Evolutionary conservation across 2,113 vertebrate species (phyloP).

Genomic region (Eolophus roseicapilla): DNA sequence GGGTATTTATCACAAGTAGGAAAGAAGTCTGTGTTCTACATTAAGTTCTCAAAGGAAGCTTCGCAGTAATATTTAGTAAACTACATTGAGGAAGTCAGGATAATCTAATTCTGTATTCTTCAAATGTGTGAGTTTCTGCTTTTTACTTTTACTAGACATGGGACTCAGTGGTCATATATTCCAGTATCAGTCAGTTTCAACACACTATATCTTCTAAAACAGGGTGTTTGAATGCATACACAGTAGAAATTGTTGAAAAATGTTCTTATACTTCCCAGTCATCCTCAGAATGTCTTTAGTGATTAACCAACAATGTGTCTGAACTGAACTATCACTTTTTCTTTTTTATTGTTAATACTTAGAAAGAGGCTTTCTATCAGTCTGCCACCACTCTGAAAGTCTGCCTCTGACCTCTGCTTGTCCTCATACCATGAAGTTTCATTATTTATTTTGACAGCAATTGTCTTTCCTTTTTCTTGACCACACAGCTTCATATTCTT

Average conservation of each 20-base stretch:
- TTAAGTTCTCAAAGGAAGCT: background rate
- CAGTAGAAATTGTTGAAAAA: conserved; percentile 44
- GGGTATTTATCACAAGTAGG: background rate
- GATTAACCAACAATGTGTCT: conserved; percentile 53
- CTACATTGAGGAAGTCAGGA: background rate
- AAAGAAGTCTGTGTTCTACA: background rate
- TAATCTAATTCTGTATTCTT: conserved; percentile 24
- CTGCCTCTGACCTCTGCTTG: conserved; percentile 29
- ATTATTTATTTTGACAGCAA: conserved; percentile 37
- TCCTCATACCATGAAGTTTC: background rate
- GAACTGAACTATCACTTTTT: conserved; percentile 21
- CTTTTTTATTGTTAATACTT: conserved; percentile 43
- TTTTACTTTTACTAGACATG: background rate
- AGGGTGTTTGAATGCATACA: conserved; percentile 61
- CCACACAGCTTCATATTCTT: background rate
- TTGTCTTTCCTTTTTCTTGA: background rate
- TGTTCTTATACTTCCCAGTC: conserved; percentile 26
- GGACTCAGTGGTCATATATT: conserved; percentile 20
- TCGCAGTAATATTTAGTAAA: background rate
- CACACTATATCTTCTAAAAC: conserved; percentile 40
- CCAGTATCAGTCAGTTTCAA: conserved; percentile 38
- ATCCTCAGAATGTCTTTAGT: conserved; percentile 51
- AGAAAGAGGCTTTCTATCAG: conserved; percentile 38
- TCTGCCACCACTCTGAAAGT: background rate
- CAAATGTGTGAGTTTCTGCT: background rate